Evolutionary conservation across 1,140 invertebrate species (phyloP).

Genomic region (Branchinecta lynchi): DNA sequence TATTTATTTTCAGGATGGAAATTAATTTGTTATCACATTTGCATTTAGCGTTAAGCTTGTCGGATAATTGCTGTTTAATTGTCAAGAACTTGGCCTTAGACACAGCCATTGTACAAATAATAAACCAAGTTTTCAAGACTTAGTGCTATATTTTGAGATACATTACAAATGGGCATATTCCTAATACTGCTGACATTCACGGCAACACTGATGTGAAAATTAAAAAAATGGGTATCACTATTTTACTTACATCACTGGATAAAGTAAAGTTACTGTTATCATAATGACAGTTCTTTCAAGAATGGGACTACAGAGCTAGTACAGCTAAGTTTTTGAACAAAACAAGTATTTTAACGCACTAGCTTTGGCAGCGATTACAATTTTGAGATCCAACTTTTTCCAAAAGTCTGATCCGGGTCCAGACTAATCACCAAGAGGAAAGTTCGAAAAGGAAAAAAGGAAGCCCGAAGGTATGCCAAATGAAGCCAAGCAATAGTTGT

Average conservation of each 20-base stretch:
- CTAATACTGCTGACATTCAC: not conserved
- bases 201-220: slow-evolving; percentile 5
- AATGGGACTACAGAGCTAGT: slow-evolving; percentile 1
- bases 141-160: too few species aligned
- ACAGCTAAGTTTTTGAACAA: not conserved
- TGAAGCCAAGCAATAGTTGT: not conserved
- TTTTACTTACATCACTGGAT: slow-evolving; percentile 6
- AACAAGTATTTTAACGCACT: not conserved
- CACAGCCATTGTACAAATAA: not conserved
- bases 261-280: slow-evolving; percentile 1
- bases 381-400: not conserved
- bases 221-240: not conserved
- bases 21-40: too few species aligned
- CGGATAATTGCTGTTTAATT: too few species aligned
- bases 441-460: slow-evolving; percentile 1
- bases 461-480: not conserved
- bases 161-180: too few species aligned
- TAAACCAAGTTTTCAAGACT: not conserved
- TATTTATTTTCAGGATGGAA: too few species aligned
- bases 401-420: not conserved
- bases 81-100: not conserved
- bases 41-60: too few species aligned
- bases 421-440: not conserved
- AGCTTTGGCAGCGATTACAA: slow-evolving; percentile 4
- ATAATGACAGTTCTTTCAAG: slow-evolving; percentile 5